These are phyloP conservation scores for Laticauda laticaudata DNA, from an alignment of 2,113 vertebrate genomes.

Conservation along the genomic window DNA sequence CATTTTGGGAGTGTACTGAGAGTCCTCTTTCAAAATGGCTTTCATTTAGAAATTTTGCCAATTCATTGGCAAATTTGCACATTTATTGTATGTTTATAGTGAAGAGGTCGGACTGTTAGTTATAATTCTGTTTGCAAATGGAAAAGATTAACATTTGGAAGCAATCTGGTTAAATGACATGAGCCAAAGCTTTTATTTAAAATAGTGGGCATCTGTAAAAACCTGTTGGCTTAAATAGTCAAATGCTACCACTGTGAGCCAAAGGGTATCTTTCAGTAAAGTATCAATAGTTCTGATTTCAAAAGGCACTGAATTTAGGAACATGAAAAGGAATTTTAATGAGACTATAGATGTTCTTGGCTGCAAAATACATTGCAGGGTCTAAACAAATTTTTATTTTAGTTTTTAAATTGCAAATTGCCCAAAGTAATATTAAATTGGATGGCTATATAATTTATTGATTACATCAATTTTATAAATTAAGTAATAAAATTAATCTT, in stretches of 20 bases:
- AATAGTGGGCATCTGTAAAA: background rate
- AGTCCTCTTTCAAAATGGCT: background rate
- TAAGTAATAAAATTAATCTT: background rate
- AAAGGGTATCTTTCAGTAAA: background rate
- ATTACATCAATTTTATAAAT: background rate
- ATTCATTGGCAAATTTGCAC: background rate
- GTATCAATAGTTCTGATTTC: rapidly evolving
- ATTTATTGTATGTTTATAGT: constrained; percentile 28
- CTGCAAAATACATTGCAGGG: background rate
- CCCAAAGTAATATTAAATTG: background rate
- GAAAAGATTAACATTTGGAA: constrained; percentile 17
- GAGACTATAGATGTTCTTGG: background rate
- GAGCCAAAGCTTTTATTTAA: background rate
- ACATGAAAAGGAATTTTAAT: background rate
- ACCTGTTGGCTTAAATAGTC: background rate
- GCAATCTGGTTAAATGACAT: constrained; percentile 21
- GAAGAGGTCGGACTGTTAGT: constrained; percentile 35
- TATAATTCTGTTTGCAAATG: constrained; percentile 29
- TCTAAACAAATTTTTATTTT: background rate
- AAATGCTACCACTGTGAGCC: background rate
- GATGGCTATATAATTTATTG: background rate
- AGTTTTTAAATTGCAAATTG: background rate
- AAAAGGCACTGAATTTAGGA: background rate
- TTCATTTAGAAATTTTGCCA: background rate
- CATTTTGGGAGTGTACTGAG: background rate